Conservation (phyloP, 2,888 invertebrate genomes). For the Epinotia ramella region DNA sequence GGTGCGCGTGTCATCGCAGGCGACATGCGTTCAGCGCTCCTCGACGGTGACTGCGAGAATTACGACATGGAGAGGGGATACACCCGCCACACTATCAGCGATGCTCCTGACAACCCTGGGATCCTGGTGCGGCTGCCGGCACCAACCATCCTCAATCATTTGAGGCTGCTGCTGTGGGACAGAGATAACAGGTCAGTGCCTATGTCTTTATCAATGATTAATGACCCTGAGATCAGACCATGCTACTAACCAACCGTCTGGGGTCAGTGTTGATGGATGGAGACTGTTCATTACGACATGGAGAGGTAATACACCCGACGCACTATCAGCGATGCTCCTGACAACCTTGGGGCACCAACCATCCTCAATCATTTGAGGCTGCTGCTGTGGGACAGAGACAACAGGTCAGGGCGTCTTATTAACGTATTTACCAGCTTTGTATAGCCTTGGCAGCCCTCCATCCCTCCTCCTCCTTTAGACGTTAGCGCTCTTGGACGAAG, state of each 20-base stretch:
- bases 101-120: slow-evolving; percentile 89
- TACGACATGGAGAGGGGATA: slow-evolving; percentile 98
- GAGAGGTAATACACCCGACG: slow-evolving; percentile 97
- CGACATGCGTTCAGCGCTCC: slow-evolving; percentile 94
- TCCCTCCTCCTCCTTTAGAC: too few relatives aligned
- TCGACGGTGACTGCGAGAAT: slow-evolving; percentile 94
- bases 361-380: slow-evolving; percentile 97
- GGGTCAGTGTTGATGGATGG: neutral
- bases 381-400: slow-evolving; percentile 97
- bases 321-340: slow-evolving; percentile 91
- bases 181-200: slow-evolving; percentile 89
- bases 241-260: neutral
- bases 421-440: too few relatives aligned
- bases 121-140: slow-evolving; percentile 94
- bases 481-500: too few relatives aligned
- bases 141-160: slow-evolving; percentile 96
- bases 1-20: slow-evolving; percentile 95
- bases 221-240: neutral
- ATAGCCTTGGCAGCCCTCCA: too few relatives aligned
- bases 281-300: slow-evolving; percentile 89
- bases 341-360: slow-evolving; percentile 90
- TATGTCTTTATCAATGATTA: neutral
- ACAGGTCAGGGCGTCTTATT: too few relatives aligned
- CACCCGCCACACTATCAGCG: slow-evolving; percentile 94
- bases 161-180: slow-evolving; percentile 97